These are phyloP conservation scores for Microctonus hyperodae DNA, from an alignment of 2,888 invertebrate species.

Conservation along the genomic window DNA sequence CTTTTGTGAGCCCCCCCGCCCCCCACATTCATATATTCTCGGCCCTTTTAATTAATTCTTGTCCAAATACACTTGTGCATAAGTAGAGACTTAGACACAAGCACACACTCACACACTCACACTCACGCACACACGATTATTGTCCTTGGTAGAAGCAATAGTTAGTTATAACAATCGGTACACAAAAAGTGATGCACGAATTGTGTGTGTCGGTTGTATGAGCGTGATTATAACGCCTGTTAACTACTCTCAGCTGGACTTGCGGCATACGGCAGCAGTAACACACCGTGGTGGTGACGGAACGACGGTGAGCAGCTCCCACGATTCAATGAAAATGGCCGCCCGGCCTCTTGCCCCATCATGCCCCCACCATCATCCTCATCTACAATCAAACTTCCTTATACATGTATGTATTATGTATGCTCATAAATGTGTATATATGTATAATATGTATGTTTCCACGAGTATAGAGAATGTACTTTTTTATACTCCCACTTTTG, in stretches of 20 bases:
- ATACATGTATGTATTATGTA: not conserved
- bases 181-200: not conserved
- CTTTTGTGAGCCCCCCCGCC: conserved; percentile 25
- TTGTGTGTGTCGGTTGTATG: not conserved
- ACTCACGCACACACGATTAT: conserved; percentile 8
- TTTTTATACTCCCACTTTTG: not conserved
- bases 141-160: conserved; percentile 26
- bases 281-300: not conserved
- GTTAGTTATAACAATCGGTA: not conserved
- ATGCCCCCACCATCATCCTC: conserved; percentile 18
- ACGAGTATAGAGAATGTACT: not conserved
- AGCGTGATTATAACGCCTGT: conserved; percentile 38
- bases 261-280: conserved; percentile 47
- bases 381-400: not conserved
- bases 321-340: conserved; percentile 53
- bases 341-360: conserved; percentile 38
- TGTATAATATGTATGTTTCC: not conserved
- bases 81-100: conserved; percentile 24
- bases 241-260: conserved; percentile 57
- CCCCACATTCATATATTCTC: not conserved
- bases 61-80: conserved; percentile 1
- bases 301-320: conserved; percentile 49
- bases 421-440: not conserved
- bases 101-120: too few species aligned
- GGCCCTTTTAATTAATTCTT: conserved; percentile 16